Base-by-base conservation (phyloP, 1,140 invertebrate genomes). In the Samia ricini region DNA sequence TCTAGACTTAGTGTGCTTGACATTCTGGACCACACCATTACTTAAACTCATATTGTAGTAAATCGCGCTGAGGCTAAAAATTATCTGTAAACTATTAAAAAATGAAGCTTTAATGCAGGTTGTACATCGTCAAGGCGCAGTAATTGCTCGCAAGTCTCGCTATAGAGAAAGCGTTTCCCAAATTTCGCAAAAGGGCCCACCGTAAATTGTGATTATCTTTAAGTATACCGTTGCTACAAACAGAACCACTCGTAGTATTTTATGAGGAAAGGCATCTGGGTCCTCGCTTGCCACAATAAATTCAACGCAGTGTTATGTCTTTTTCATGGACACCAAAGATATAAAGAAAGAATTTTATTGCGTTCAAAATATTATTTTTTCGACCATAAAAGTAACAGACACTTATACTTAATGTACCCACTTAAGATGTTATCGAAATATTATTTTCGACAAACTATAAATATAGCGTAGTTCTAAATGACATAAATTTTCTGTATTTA, bases 231-330 rank as follows among this genome's bases (percentile, higher is more conserved):
- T 71, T 68, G 74, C 69, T 82, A 83, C 72, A 73, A 79, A 76
- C 79, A 79, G 76, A 79, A 72, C 79, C 79, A 84, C 83, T 86
- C 78, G 72, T 77, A 52, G 79, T 88, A 85, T 88, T 88, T 88
- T 88, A 88, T 81, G 83, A 85, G 85, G 62, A 76, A 76, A 83
- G 83, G 83, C 85, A 88, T 88, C 85, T 88, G 85, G 80, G 81
- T 73, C 79, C 75, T 76, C 66, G 77, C 70, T 69, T 77, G 68
- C 73, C 74, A 79, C 77, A 81, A 87, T 87, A 85, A 87, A 88
- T 88, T 84, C 79, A 73, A 80, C 74, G 76, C 80, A 71, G 72
- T 74, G 76, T 85, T 85, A 85, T 77, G 81, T 81, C 77, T 84
- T 82, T 88, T 75, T 68, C 61, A 71, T 72, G 64, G 68, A 68